phyloP scores from a whole-genome alignment of 2,888 invertebrate species.

The Cecidostiba fungosa region DNA sequence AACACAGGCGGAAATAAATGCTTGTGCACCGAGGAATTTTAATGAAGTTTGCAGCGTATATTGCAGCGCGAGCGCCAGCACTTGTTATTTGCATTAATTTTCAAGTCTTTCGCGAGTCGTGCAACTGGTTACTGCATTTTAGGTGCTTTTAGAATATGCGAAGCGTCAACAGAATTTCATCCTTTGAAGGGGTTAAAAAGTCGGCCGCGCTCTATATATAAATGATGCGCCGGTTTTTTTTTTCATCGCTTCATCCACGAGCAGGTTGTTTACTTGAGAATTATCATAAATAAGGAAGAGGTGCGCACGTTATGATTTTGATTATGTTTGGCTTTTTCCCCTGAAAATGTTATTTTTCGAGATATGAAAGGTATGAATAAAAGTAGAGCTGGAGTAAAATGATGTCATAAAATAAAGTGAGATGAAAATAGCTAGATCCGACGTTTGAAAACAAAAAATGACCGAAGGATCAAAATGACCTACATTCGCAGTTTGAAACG shows the following conservation, averaged over 20 bases:
- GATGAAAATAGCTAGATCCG: neutral
- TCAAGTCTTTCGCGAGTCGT: constrained; percentile 42
- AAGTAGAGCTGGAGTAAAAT: neutral
- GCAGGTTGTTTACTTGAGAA: neutral
- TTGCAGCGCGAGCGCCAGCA: neutral
- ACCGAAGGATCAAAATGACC: neutral
- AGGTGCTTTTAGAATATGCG: constrained; percentile 28
- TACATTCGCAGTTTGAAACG: constrained; percentile 1
- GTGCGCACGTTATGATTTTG: neutral
- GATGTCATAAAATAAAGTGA: neutral
- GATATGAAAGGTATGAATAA: neutral
- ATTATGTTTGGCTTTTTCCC: neutral
- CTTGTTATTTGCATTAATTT: constrained; percentile 68
- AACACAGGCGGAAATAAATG: constrained; percentile 70
- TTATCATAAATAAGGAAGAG: neutral
- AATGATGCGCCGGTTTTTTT: neutral
- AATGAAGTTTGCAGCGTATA: constrained; percentile 68
- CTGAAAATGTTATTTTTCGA: neutral
- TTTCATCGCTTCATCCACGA: neutral
- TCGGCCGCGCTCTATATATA: neutral
- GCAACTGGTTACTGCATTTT: constrained; percentile 40
- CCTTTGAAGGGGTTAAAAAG: neutral
- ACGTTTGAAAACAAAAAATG: neutral
- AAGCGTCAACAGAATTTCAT: neutral
- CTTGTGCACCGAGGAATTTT: constrained; percentile 69